Evolutionary conservation across 2,888 invertebrate species (phyloP).

Genomic region (Gandaritis pyraliata): DNA sequence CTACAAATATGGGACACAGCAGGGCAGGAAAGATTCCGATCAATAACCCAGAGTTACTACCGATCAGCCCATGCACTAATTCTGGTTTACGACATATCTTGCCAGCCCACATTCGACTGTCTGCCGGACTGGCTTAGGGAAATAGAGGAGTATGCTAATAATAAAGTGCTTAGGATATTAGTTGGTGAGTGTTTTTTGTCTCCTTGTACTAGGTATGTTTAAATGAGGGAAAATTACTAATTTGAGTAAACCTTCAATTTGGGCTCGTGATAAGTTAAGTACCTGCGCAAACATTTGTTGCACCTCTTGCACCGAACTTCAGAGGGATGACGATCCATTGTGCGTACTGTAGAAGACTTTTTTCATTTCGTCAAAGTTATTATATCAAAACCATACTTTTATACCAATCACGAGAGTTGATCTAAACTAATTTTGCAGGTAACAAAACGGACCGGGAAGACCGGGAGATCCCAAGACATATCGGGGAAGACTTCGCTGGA

Average conservation of each 20-base stretch:
- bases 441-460: conserved; percentile 99
- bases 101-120: conserved; percentile 98
- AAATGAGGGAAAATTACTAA: too few relatives aligned
- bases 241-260: too few relatives aligned
- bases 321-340: too few relatives aligned
- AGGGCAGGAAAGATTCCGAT: conserved; percentile 97
- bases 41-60: conserved; percentile 99
- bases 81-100: conserved; percentile 98
- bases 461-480: conserved; percentile 96
- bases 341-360: too few relatives aligned
- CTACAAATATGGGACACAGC: conserved; percentile 99
- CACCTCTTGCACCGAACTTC: too few relatives aligned
- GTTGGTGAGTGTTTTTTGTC: conserved; percentile 87
- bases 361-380: too few relatives aligned
- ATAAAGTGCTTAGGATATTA: conserved; percentile 96
- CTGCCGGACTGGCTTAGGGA: conserved; percentile 98
- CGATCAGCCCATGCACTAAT: conserved; percentile 98
- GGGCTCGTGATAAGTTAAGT: too few relatives aligned
- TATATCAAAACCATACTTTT: too few relatives aligned
- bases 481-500: conserved; percentile 98
- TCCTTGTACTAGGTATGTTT: neutral
- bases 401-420: neutral
- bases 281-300: too few relatives aligned
- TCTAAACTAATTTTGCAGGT: conserved; percentile 77
- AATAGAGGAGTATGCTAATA: conserved; percentile 98